Evolutionary conservation across 1,140 invertebrate genomes (phyloP).

Genomic region (Scylla paramamosain): DNA sequence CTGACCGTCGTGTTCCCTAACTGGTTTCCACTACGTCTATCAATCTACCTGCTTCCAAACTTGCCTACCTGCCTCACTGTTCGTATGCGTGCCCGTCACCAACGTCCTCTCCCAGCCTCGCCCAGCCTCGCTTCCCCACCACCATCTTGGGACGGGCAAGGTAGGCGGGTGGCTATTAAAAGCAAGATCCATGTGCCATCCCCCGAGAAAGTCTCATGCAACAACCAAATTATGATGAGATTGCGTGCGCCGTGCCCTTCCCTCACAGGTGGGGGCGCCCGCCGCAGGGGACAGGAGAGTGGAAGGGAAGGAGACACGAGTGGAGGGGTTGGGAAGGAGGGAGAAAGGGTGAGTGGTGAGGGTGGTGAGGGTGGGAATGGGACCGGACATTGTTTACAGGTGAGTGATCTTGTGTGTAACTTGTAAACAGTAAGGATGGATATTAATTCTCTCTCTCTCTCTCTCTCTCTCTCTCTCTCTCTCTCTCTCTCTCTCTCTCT

Average conservation of each 20-base stretch:
- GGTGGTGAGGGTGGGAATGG: neutral
- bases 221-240: slow-evolving; percentile 57
- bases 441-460: neutral
- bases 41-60: neutral
- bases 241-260: slow-evolving; percentile 42
- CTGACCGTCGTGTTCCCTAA: too few relatives aligned
- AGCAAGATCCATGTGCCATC: slow-evolving; percentile 48
- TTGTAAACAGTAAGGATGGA: slow-evolving; percentile 14
- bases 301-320: neutral
- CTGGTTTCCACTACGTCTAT: neutral
- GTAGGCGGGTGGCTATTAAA: slow-evolving; percentile 44
- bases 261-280: neutral
- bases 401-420: neutral
- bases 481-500: slow-evolving; percentile 4
- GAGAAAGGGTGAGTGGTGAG: neutral
- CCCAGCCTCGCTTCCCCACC: neutral
- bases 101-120: neutral
- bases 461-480: slow-evolving; percentile 20
- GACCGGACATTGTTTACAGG: slow-evolving; percentile 17
- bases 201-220: slow-evolving; percentile 36
- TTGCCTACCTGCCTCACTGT: neutral
- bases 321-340: neutral
- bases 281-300: neutral
- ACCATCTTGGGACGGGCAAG: neutral
- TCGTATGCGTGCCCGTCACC: neutral